phyloP scores from a whole-genome alignment of 1,140 invertebrate species.

The Trichomalopsis sarcophagae region DNA sequence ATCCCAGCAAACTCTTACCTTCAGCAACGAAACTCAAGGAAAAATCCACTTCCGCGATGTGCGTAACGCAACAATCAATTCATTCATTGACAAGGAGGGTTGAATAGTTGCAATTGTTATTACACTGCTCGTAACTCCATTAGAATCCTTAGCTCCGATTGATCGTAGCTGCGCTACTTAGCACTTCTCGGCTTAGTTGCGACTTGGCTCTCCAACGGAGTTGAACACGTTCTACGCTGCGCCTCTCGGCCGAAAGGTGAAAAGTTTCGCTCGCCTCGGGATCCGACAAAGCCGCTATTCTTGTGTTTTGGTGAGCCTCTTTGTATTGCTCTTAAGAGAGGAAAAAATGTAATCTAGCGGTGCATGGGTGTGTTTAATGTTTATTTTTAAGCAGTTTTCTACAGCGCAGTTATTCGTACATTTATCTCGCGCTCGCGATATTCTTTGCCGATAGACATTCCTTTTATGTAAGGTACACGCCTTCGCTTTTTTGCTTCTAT shows the following conservation, averaged over 20 bases:
- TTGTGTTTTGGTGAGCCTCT: constrained; percentile 16
- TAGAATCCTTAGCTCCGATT: constrained; percentile 16
- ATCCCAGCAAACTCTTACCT: too few species aligned
- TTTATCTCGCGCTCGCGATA: too few species aligned
- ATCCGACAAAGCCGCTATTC: constrained; percentile 21
- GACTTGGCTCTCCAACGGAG: background rate
- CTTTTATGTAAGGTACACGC: constrained; percentile 15
- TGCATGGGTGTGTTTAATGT: background rate
- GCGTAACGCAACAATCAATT: constrained; percentile 4
- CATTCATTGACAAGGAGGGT: background rate
- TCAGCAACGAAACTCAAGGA: background rate
- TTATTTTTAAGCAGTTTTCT: background rate
- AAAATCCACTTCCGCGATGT: background rate
- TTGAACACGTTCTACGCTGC: background rate
- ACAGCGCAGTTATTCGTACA: too few species aligned
- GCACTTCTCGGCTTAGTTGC: background rate
- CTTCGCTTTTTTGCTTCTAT: constrained; percentile 18
- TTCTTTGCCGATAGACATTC: background rate
- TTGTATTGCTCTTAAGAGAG: background rate
- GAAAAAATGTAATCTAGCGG: background rate
- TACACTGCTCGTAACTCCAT: background rate
- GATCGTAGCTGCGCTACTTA: background rate
- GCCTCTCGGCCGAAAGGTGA: background rate
- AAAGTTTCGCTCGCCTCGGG: constrained; percentile 18
- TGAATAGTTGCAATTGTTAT: background rate